Conservation (phyloP, 2,888 invertebrate genomes). For the Apotomis betuletana region DNA sequence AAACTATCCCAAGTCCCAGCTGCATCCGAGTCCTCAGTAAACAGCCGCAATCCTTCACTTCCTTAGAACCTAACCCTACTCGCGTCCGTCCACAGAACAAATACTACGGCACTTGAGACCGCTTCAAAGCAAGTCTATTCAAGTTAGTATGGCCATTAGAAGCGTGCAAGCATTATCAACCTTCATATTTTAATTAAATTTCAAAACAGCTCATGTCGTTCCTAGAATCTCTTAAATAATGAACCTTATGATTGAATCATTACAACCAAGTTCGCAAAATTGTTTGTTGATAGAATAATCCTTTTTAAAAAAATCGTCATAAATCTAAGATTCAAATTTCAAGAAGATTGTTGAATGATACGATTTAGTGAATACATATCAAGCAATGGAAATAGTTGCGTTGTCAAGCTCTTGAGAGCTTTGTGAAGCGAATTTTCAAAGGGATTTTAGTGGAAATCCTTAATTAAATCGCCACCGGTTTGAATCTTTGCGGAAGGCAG, state of each 20-base stretch:
- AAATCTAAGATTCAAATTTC: neutral
- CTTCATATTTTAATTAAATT: neutral
- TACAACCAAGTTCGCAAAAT: neutral
- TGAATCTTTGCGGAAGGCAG: conserved; percentile 2
- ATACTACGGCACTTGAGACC: neutral
- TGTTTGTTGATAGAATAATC: neutral
- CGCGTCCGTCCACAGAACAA: neutral
- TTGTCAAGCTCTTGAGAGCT: conserved; percentile 1
- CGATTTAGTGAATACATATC: neutral
- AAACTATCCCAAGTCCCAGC: too few relatives aligned
- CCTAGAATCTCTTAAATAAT: neutral
- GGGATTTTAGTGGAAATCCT: neutral
- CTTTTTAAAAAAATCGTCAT: neutral
- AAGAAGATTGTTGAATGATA: neutral
- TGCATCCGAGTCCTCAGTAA: neutral
- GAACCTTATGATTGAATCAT: neutral
- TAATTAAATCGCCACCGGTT: conserved; percentile 16
- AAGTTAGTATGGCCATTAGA: neutral
- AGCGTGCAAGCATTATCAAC: neutral
- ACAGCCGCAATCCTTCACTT: neutral
- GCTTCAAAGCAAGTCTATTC: neutral
- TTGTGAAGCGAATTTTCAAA: conserved; percentile 6
- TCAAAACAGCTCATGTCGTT: neutral
- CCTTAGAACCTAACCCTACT: neutral
- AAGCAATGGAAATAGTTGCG: neutral